Percentiles rank a stretch among this genome's conserved stretches.
phyloP scores from a whole-genome alignment of 2,888 invertebrate genomes.

The Netelia melanura region DNA sequence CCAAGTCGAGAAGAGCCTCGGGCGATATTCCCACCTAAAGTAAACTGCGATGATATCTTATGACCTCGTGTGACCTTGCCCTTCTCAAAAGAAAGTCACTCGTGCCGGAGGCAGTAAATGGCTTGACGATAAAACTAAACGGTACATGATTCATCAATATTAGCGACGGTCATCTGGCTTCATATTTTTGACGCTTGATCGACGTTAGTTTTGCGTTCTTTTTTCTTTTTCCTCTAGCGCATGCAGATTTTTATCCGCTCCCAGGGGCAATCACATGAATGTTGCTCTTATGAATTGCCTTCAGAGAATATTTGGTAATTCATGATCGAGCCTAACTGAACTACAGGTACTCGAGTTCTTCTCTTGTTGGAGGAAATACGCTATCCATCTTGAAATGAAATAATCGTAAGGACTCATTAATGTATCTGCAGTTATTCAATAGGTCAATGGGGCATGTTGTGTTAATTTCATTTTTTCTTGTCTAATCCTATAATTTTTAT shows the following conservation, averaged over 20 bases:
- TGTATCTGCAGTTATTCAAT: no score
- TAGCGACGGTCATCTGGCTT: conserved; percentile 13
- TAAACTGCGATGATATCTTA: background rate
- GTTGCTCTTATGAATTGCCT: background rate
- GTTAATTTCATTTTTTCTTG: no score
- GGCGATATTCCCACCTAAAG: background rate
- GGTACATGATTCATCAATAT: conserved; percentile 5
- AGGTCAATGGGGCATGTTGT: no score
- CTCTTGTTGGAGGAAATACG: no score
- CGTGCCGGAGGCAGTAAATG: conserved; percentile 6
- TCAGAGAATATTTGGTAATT: conserved; percentile 8
- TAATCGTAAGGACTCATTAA: no score
- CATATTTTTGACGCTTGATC: background rate
- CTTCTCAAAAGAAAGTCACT: background rate
- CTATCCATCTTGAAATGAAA: no score
- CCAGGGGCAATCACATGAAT: conserved; percentile 10
- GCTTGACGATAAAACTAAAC: background rate
- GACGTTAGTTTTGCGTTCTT: background rate
- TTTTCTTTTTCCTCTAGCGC: conserved; percentile 12
- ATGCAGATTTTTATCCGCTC: background rate
- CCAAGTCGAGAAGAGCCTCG: background rate
- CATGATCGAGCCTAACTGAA: conserved; percentile 33
- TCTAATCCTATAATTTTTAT: no score
- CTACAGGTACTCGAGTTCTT: background rate
- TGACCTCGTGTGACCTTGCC: background rate